A percentile compares a stretch with the other conserved stretches of the same genome.
Conservation (phyloP, 2,888 invertebrate genomes). For the Brenthis hecate region DNA sequence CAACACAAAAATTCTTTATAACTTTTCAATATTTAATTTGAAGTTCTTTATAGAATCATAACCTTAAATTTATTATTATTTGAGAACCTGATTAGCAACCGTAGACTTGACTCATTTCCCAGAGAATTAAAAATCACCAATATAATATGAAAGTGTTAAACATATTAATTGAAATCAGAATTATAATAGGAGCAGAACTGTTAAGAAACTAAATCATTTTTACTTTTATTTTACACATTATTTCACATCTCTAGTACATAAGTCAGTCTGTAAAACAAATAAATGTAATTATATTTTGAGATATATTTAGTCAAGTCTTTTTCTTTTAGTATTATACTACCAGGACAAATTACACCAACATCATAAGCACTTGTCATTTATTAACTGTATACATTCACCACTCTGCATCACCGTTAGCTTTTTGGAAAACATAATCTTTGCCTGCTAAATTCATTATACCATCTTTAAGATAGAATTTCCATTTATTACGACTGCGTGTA, state of each 20-base stretch:
- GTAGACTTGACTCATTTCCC: conserved; percentile 5
- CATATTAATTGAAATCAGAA: neutral
- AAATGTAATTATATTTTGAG: conserved; percentile 39
- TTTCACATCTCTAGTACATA: conserved; percentile 12
- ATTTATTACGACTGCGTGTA: conserved; percentile 98
- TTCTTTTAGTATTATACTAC: conserved; percentile 49
- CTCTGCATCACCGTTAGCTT: conserved; percentile 99
- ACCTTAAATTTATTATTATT: conserved; percentile 5
- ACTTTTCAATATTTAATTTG: neutral
- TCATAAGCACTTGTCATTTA: conserved; percentile 60
- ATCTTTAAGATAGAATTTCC: conserved; percentile 99
- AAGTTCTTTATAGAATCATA: conserved; percentile 3
- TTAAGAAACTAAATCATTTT: neutral
- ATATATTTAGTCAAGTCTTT: conserved; percentile 52
- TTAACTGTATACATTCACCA: conserved; percentile 86
- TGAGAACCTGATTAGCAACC: neutral
- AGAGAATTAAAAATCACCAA: conserved; percentile 1
- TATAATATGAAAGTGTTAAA: neutral
- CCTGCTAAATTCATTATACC: conserved; percentile 99
- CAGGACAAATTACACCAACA: conserved; percentile 47
- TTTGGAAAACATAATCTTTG: conserved; percentile 99
- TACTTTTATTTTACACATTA: conserved; percentile 1
- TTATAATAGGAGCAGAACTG: neutral
- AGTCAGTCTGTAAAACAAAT: conserved; percentile 15
- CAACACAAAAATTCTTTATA: conserved; percentile 19